Evolutionary conservation across 30 jellyfish, hydroid and myxozoan species (phyloP), one percentile per base, ranked within the genome.

Genomic region (Pelagia noctiluca): DNA sequence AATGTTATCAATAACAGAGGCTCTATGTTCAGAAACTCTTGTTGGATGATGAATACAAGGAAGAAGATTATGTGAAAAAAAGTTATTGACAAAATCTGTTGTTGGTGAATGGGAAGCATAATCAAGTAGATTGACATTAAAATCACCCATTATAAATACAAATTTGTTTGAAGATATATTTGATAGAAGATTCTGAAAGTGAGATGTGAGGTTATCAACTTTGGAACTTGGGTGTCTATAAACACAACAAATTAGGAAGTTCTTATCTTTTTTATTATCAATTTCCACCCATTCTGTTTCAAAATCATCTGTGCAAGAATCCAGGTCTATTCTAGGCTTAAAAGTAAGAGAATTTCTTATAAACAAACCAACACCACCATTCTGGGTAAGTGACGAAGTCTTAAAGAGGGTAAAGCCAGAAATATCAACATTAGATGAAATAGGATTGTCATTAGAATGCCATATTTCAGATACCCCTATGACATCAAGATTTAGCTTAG

Each of bases 381-480:
- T 76, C 78, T 76, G 80, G 33, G 71, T 76, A 19, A 31, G 52
- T 3, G 88, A 76, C 52, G 16, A 1, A 49, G 78, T 76, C 32
- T 26, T 76, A 25, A n/a, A 76, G 64, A 76, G 30, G 24, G 50
- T 50, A 31, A 35, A 76, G 52, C 88, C 88, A 49, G 79, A 33
- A n/a, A 76, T 76, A 7, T 76, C 88, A 49, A 50, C 79, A 76
- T 53, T 76, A 50, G 88, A 18, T n/a, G 32, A 11, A 3, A 50
- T 25, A 18, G 63, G 79, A 33, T 76, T 76, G 63, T n/a, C n/a
- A n/a, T n/a, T n/a, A n/a, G n/a, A n/a, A n/a, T n/a, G n/a, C n/a
- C n/a, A n/a, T n/a, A n/a, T 76, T 76, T 76, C 88, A 53, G 88
- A 76, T 60, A 53, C 88, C 35, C 88, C 88, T 32, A 76, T 76